phyloP scores from a whole-genome alignment of 2,797 vertebrate species.

The Epinephelus coioides region DNA sequence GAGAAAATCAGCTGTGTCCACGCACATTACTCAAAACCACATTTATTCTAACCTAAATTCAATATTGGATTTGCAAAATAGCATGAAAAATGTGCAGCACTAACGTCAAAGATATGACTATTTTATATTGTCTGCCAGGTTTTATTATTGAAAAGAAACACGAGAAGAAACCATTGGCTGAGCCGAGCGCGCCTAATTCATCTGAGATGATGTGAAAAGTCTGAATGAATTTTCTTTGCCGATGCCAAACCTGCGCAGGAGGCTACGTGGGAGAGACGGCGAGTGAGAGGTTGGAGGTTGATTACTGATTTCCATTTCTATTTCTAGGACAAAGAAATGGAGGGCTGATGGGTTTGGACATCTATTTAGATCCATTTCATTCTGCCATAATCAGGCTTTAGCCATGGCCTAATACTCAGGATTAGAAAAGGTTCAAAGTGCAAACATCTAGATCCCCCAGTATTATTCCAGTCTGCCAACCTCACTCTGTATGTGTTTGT shows the following conservation, averaged over 20 bases:
- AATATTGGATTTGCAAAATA: slow-evolving; percentile 63
- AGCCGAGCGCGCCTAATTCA: slow-evolving; percentile 53
- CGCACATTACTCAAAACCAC: slow-evolving; percentile 57
- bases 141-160: slow-evolving; percentile 67
- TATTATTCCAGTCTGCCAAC: slow-evolving; percentile 85
- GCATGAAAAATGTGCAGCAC: slow-evolving; percentile 46
- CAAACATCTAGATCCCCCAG: slow-evolving; percentile 80
- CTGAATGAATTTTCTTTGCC: slow-evolving; percentile 71
- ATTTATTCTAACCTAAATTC: slow-evolving; percentile 62
- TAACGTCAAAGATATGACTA: slow-evolving; percentile 47
- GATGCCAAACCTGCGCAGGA: slow-evolving; percentile 54
- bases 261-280: slow-evolving; percentile 50
- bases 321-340: slow-evolving; percentile 81
- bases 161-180: slow-evolving; percentile 25
- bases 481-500: slow-evolving; percentile 62
- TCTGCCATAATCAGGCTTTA: slow-evolving; percentile 83
- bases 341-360: slow-evolving; percentile 77
- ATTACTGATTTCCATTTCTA: slow-evolving; percentile 83
- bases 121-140: slow-evolving; percentile 72
- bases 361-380: slow-evolving; percentile 87
- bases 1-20: slow-evolving; percentile 63
- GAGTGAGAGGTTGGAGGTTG: slow-evolving; percentile 70
- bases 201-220: slow-evolving; percentile 74
- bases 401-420: slow-evolving; percentile 81
- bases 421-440: slow-evolving; percentile 86